Conservation (phyloP, 2,113 vertebrate genomes). For the Sitta europaea region DNA sequence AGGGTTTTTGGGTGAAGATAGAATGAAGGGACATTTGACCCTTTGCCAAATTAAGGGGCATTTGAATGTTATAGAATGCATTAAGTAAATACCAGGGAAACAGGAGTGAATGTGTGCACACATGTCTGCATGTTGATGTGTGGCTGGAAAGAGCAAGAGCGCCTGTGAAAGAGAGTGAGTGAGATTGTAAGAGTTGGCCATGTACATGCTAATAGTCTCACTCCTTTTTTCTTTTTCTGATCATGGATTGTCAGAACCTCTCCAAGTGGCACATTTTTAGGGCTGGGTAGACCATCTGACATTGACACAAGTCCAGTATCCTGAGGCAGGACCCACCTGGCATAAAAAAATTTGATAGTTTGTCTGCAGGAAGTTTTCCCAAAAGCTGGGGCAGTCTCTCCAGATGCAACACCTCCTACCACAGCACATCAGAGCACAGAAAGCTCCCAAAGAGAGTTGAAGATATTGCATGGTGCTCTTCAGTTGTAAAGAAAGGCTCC, state of each 20-base stretch:
- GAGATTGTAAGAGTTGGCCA: background rate
- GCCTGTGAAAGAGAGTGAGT: background rate
- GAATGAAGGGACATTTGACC: background rate
- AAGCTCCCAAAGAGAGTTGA: background rate
- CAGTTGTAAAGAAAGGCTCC: rapidly evolving
- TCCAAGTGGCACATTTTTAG: rapidly evolving
- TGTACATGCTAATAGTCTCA: background rate
- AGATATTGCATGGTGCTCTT: background rate
- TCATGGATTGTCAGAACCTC: background rate
- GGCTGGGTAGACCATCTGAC: background rate
- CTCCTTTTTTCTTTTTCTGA: background rate
- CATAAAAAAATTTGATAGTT: background rate
- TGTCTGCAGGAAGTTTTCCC: background rate
- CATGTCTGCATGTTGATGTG: rapidly evolving
- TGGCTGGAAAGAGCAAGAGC: background rate
- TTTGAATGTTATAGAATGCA: background rate
- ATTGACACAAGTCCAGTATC: background rate
- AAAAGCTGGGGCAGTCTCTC: rapidly evolving
- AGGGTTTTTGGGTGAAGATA: background rate
- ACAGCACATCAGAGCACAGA: rapidly evolving
- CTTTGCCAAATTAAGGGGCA: too few species aligned
- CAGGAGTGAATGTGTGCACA: background rate
- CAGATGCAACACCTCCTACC: rapidly evolving
- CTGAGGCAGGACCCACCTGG: background rate
- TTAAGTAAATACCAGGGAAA: background rate